Evolutionary conservation across 2,888 invertebrate genomes (phyloP), one percentile per base, ranked within the genome.

Genomic region (Nematopogon swammerdamellus): DNA sequence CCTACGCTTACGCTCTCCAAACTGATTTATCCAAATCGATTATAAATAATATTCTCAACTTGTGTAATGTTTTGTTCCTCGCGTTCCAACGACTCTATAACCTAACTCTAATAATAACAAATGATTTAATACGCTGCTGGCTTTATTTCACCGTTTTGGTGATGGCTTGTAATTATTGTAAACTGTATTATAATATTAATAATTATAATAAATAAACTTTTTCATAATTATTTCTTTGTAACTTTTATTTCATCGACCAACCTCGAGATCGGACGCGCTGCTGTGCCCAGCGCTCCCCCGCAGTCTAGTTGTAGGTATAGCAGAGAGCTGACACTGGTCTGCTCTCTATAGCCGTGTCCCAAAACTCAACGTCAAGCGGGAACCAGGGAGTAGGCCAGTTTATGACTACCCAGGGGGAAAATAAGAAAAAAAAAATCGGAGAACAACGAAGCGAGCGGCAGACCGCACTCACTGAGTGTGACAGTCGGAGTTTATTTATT

Each of bases 91-190:
- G 76, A 80, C 77, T 56, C 56, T 79, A 74, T 77, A 80, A 73
- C 76, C 76, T 75, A 74, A 72, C 68, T 68, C 67, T 62, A 69
- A 67, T 70, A 45, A 48, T 48, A 68, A 70, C 65, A 52, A 55
- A 55, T 52, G 70, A 75, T 72, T 75, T 71, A 76, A 75, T 79
- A 75, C 62, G 77, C 77, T n/a, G n/a, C n/a, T 70, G 72, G 44
- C 77, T 79, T 79, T 77, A 72, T 77, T 79, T 79, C 77, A 74
- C 77, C 76, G 68, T 73, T 79, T 77, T 72, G 77, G 77, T 79
- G 77, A 77, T 72, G 74, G 77, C 77, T 79, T 79, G 77, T 79
- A 77, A 79, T 79, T 79, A 79, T 79, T 79, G 77, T 79, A 79
- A 79, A 79, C 77, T 79, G 77, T 79, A 79, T 77, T 76, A 79